Evolutionary conservation across 1,140 invertebrate genomes (phyloP), one percentile per base, ranked within the genome.

Genomic region (Globodera rostochiensis): DNA sequence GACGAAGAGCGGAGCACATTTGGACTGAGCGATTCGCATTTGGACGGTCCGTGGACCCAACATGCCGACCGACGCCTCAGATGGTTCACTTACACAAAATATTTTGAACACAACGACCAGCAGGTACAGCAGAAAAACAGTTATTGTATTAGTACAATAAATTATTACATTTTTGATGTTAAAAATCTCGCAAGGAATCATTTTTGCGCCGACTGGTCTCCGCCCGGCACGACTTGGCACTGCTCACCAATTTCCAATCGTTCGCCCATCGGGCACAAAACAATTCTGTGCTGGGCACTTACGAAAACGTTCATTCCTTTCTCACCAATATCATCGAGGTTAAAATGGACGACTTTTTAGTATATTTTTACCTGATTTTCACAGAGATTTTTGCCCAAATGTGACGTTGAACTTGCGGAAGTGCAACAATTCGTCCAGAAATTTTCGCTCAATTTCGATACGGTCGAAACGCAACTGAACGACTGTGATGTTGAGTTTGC

Each of bases 211-310:
- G 77, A 11, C 66, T 89, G 25, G 70, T 89, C 5, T n/a, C 25
- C 11, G 73, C 60, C 45, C 67, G 88, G 6, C 82, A 90, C 80
- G 15, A 82, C 53, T 79, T 89, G 1, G 89, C 88, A 4, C 66
- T 81, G 36, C 66, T 89, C 7, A 89, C 89, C 36, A 88, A 88
- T 21, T 90, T 85, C 74, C 83, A 87, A 76, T 82, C 85, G 11
- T 89, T 81, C 73, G 89, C 88, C 13, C 85, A 89, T 71, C 73
- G 88, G 7, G 87, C 89, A 9, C 89, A 90, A 80, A 50, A 75
- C 25, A 77, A 89, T 69, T 82, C 87, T 11, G 71, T 90, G 9
- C 75, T 89, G 6, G 78, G 82, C 64, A 82, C 76, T 21, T 89
- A 88, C 67, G 87, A 90, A 36, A 76, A 81, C 66, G 89, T 79